Evolutionary conservation across 2,797 vertebrate genomes (phyloP), one percentile per base, ranked within the genome.

Genomic region (Chiroxiphia lanceolata): DNA sequence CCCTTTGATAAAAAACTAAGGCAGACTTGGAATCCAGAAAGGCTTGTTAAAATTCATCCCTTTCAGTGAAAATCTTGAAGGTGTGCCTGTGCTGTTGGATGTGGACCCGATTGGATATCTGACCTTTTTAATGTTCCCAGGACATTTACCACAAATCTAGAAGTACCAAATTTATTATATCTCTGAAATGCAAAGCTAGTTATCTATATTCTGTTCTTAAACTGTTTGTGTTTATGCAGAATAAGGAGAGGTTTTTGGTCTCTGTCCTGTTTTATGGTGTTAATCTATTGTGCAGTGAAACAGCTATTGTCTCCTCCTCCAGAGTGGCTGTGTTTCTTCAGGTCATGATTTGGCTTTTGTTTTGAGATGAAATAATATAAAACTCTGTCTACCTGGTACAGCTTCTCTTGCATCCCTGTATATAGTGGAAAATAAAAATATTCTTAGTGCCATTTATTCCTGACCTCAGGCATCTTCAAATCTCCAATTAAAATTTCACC

Each of bases 281-380:
- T 84, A 86, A 84, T 75, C 36, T 80, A 10, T n/a, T 74, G 17
- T 47, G 45, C 31, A 82, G 33, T 67, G 79, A 74, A 82, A 89
- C 22, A 60, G 51, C 21, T 93, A 80, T 71, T 50, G 38, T 36
- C 36, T 92, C 45, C 15, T 83, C 67, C n/a, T 59, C n/a, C 67
- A 79, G 34, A 78, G 10, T 45, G 47, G 19, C 56, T 77, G 21
- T 57, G 29, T 84, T 94, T 85, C 38, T 92, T 92, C 53, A 77
- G 25, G 47, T 89, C 20, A n/a, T n/a, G 15, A 79, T 89, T 78
- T 88, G 38, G 31, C 83, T 75, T 64, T 48, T 1, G 2, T 56
- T 96, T 92, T 74, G 56, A 34, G n/a, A 90, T 50, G 13, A 75
- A 93, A 81, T 20, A 91, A 83, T 40, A 82, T 59, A 82, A 76